Evolutionary conservation across 2,113 vertebrate genomes (phyloP), one percentile per base, ranked within the genome.

Genomic region (Embiotoca jacksoni): DNA sequence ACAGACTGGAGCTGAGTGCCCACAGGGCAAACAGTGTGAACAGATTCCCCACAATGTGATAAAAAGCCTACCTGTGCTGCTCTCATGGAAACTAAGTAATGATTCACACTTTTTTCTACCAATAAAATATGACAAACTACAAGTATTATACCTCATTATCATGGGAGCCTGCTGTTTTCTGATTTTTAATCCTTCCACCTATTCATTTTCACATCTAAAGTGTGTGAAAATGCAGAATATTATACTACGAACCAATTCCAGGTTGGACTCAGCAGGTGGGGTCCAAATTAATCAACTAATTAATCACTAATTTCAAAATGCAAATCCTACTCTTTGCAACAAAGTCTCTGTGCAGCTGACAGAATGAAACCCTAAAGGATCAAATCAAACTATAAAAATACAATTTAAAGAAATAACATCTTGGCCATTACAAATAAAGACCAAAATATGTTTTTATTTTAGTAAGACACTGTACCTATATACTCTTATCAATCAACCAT

Each of bases 241-340:
- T 33, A 46, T 39, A n/a, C 33, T 36, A 31, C 14, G 14, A 23
- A 60, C 49, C 10, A 23, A 11, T 11, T 41, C 33, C 32, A 72
- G 60, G 32, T 80, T 80, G 44, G 8, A 5, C 72, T 58, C 79
- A 54, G 72, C 56, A 32, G 72, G 76, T 30, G 36, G 60, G 76
- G 64, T 77, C 55, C 64, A 23, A 83, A 75, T 76, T 59, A 61
- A 83, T 83, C 3, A 1, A 54, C 56, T 84, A 73, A 80, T 74
- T 79, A 72, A 23, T 23, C 23, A 23, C 23, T 23, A 52, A 52
- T 52, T 52, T 52, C n/a, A 52, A 52, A 52, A 23, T 52, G 49
- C 49, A 7, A 52, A 52, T 52, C 49, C 13, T 23, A 16, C 14
- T 52, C 6, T 52, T 6, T 23, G 16, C 16, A 15, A 52, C n/a